Conservation (phyloP, 2,113 vertebrate species). For the Meleagris gallopavo region DNA sequence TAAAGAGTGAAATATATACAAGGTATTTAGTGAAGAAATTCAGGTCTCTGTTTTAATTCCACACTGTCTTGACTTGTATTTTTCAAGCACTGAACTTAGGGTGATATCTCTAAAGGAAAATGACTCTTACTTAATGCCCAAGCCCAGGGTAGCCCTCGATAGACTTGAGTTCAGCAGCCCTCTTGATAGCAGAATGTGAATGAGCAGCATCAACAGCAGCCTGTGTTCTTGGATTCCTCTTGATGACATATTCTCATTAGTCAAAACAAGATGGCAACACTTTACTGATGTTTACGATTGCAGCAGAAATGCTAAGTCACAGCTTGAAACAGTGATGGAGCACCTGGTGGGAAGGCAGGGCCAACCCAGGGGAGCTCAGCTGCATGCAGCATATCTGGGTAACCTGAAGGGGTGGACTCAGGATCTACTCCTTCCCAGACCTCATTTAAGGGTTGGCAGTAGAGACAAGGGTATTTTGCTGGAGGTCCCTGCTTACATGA, state of each 20-base stretch:
- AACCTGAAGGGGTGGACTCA: too few species aligned
- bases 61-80: background rate
- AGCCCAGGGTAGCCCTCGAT: slow-evolving; percentile 24
- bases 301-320: too few species aligned
- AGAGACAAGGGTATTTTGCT: too few species aligned
- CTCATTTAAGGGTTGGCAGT: too few species aligned
- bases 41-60: background rate
- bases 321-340: too few species aligned
- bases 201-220: background rate
- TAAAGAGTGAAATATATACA: background rate
- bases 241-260: slow-evolving; percentile 19
- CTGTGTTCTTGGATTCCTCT: background rate
- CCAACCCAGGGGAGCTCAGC: too few species aligned
- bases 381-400: too few species aligned
- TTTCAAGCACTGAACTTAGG: slow-evolving; percentile 35
- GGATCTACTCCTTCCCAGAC: too few species aligned
- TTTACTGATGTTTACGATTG: background rate
- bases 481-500: too few species aligned
- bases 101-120: slow-evolving; percentile 29
- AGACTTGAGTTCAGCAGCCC: slow-evolving; percentile 25
- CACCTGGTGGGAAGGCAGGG: too few species aligned
- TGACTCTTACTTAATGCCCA: slow-evolving; percentile 24
- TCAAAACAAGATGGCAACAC: background rate
- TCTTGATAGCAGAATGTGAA: slow-evolving; percentile 17
- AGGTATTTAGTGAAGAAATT: background rate